phyloP scores from a whole-genome alignment of 2,797 vertebrate species.

The Pampus argenteus region DNA sequence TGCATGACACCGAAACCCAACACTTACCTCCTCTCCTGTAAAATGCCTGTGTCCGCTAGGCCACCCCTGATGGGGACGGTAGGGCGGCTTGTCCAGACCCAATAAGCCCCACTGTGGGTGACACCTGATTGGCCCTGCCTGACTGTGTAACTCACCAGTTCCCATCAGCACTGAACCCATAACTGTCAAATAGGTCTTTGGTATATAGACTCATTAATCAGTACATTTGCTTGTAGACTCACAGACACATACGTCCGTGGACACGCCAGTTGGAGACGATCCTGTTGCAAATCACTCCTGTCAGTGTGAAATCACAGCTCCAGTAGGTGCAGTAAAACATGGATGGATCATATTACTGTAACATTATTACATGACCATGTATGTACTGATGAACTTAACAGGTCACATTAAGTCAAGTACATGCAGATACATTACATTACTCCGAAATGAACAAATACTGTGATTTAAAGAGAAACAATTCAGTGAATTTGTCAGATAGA shows the following conservation, averaged over 20 bases:
- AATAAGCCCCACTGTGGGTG: slow-evolving; percentile 53
- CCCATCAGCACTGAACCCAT: slow-evolving; percentile 67
- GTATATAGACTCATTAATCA: slow-evolving; percentile 61
- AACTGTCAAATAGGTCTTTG: slow-evolving; percentile 71
- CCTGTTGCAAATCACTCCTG: slow-evolving; percentile 40
- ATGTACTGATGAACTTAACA: slow-evolving; percentile 32
- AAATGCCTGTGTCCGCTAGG: slow-evolving; percentile 65
- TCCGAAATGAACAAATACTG: not conserved
- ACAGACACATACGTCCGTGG: slow-evolving; percentile 24
- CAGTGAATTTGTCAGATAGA: not conserved
- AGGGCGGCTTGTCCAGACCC: slow-evolving; percentile 36
- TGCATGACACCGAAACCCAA: slow-evolving; percentile 80
- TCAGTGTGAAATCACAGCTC: slow-evolving; percentile 66
- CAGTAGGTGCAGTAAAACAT: slow-evolving; percentile 55
- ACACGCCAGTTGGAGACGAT: slow-evolving; percentile 36
- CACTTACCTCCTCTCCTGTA: slow-evolving; percentile 64
- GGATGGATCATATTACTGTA: slow-evolving; percentile 46
- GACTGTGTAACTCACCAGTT: slow-evolving; percentile 57
- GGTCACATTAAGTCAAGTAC: not conserved
- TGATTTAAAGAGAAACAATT: not conserved
- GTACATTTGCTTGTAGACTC: slow-evolving; percentile 46
- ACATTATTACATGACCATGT: slow-evolving; percentile 37
- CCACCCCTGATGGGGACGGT: slow-evolving; percentile 66
- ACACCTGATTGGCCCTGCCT: slow-evolving; percentile 48
- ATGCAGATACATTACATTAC: not conserved